Conservation (phyloP, 1,140 invertebrate species). For the Sminthurides bifidus region DNA sequence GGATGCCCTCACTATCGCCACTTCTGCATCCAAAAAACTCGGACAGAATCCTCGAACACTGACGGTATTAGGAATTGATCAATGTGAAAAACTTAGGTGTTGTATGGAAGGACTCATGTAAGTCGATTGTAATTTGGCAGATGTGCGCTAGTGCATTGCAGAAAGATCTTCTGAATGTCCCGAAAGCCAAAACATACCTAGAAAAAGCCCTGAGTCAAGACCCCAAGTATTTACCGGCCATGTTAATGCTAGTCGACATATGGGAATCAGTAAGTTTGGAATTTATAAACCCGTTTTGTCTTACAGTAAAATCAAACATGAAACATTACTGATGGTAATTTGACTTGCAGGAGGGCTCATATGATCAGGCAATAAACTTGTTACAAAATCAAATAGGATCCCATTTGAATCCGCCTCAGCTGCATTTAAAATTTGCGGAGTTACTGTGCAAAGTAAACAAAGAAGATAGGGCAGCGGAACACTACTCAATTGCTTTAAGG, state of each 20-base stretch:
- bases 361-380: slow-evolving; percentile 46
- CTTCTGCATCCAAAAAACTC: slow-evolving; percentile 54
- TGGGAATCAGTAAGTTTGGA: slow-evolving; percentile 38
- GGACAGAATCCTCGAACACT: slow-evolving; percentile 55
- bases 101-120: slow-evolving; percentile 20
- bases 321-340: slow-evolving; percentile 3
- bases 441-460: slow-evolving; percentile 45
- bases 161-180: slow-evolving; percentile 51
- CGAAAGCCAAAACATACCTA: slow-evolving; percentile 52
- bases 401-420: slow-evolving; percentile 47
- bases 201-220: slow-evolving; percentile 57
- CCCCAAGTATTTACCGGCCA: slow-evolving; percentile 51
- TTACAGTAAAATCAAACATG: not conserved
- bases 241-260: slow-evolving; percentile 54
- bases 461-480: slow-evolving; percentile 56
- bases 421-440: slow-evolving; percentile 60
- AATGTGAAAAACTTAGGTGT: slow-evolving; percentile 1
- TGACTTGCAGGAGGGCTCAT: slow-evolving; percentile 44
- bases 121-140: slow-evolving; percentile 46
- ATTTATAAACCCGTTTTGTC: not conserved
- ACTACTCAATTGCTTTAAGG: slow-evolving; percentile 57
- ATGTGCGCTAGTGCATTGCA: slow-evolving; percentile 56
- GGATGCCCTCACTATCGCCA: slow-evolving; percentile 56
- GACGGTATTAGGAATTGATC: slow-evolving; percentile 38
- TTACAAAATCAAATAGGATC: slow-evolving; percentile 48